Conservation (phyloP, 1,140 invertebrate genomes). For the Laodelphax striatellus region DNA sequence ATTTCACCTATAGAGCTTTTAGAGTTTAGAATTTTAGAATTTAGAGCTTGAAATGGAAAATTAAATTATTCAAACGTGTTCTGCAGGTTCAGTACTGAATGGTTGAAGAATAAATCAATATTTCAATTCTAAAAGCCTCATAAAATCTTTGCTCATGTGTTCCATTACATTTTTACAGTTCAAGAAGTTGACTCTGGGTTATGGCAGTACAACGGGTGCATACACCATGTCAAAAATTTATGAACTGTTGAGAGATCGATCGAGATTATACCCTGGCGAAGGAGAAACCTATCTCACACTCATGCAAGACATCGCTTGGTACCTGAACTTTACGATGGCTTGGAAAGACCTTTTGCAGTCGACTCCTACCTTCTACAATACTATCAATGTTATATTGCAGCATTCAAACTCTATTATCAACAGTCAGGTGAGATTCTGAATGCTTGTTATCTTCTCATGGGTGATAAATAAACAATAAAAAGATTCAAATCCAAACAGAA, state of each 20-base stretch:
- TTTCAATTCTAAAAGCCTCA: too few species aligned
- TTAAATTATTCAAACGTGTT: too few species aligned
- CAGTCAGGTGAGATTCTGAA: conserved; percentile 8
- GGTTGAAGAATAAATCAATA: too few species aligned
- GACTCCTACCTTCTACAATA: conserved; percentile 13
- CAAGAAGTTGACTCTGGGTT: conserved; percentile 46
- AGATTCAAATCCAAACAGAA: too few species aligned
- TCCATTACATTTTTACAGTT: conserved; percentile 33
- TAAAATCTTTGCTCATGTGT: too few species aligned
- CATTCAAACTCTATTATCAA: conserved; percentile 14
- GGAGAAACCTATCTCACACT: conserved; percentile 17
- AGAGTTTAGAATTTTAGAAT: too few species aligned
- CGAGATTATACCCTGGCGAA: conserved; percentile 16
- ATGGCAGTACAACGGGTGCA: conserved; percentile 27
- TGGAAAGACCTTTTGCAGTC: conserved; percentile 13
- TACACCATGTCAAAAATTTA: conserved; percentile 5
- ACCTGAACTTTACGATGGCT: conserved; percentile 12
- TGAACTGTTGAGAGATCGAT: conserved; percentile 8
- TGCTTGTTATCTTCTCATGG: background rate
- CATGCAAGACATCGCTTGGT: conserved; percentile 8
- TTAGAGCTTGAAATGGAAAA: too few species aligned
- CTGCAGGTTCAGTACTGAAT: too few species aligned
- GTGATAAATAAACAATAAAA: too few species aligned
- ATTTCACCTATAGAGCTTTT: too few species aligned
- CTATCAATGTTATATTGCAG: conserved; percentile 14